Conservation (phyloP, 2,888 invertebrate species). For the Dicyrtoma fusca region DNA sequence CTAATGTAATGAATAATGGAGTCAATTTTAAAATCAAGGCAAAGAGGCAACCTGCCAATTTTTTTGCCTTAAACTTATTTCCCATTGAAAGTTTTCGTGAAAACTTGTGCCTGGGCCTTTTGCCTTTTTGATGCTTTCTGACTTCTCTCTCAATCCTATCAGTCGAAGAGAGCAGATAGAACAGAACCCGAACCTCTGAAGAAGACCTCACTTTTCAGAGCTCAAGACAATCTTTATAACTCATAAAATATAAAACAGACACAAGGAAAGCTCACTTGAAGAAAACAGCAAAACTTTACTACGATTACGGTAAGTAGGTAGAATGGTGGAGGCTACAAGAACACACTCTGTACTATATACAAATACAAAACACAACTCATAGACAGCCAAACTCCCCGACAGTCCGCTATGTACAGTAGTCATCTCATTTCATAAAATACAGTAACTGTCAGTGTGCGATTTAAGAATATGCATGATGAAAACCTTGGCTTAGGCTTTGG, state of each 20-base stretch:
- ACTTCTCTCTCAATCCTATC: not conserved
- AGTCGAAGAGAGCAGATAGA: not conserved
- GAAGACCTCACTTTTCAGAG: not conserved
- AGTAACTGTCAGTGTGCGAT: too few relatives aligned
- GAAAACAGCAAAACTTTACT: not conserved
- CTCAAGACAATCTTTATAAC: conserved; percentile 25
- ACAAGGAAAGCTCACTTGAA: conserved; percentile 4
- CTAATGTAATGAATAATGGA: conserved; percentile 21
- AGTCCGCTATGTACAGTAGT: too few relatives aligned
- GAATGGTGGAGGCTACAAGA: too few relatives aligned
- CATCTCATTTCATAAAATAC: too few relatives aligned
- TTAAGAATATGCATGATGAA: too few relatives aligned
- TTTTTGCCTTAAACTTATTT: not conserved
- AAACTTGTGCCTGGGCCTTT: conserved; percentile 4
- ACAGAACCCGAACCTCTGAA: too few relatives aligned
- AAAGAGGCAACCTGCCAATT: conserved; percentile 28
- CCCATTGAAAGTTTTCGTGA: not conserved
- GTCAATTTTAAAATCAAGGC: conserved; percentile 31
- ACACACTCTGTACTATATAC: not conserved
- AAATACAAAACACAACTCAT: not conserved
- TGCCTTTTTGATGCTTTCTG: not conserved
- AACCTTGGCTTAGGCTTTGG: too few relatives aligned
- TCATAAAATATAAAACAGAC: conserved; percentile 31
- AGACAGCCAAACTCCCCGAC: too few relatives aligned
- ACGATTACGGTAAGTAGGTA: too few relatives aligned